Conservation (phyloP, 1,140 invertebrate species). For the Apocrypta bakeri region DNA sequence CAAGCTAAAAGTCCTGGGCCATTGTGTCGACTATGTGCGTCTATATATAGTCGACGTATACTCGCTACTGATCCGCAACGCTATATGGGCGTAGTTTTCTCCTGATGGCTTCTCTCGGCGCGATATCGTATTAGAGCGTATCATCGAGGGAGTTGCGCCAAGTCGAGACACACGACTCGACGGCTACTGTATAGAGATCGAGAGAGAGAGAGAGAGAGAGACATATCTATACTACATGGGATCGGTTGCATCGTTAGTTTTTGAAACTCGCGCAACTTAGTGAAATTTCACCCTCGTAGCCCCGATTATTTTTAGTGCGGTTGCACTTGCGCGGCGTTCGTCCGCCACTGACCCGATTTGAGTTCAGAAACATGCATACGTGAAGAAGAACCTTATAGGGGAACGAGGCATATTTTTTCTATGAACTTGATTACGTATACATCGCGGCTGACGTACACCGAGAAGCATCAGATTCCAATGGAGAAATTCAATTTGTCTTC, state of each 20-base stretch:
- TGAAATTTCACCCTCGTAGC: background rate
- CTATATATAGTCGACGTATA: no score
- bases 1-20: constrained; percentile 45
- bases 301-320: constrained; percentile 29
- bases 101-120: background rate
- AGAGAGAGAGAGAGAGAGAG: no score
- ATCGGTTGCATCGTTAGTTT: background rate
- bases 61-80: constrained; percentile 2
- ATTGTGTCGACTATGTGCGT: no score
- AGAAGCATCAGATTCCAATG: no score
- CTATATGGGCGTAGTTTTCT: constrained; percentile 1
- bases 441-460: no score
- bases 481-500: no score
- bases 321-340: background rate
- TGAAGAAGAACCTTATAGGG: background rate
- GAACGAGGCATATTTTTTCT: background rate
- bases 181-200: no score
- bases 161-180: background rate
- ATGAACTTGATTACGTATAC: background rate
- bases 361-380: background rate
- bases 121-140: background rate
- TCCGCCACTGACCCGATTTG: constrained; percentile 18
- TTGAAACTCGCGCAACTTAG: background rate
- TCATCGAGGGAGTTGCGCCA: background rate
- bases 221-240: background rate